phyloP scores from a whole-genome alignment of 1,140 invertebrate species.

The Geopemphigus sp. region DNA sequence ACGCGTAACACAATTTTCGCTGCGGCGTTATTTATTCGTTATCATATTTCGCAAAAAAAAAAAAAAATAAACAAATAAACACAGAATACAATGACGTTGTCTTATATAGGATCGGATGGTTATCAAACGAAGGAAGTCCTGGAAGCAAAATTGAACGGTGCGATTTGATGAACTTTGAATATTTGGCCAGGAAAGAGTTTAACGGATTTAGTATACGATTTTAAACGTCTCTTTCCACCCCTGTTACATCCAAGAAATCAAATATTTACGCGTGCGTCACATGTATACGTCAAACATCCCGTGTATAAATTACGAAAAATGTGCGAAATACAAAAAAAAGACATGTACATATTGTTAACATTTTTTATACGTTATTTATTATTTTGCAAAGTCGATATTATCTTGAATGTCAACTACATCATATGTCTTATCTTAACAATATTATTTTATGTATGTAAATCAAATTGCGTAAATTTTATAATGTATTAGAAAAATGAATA shows the following conservation, averaged over 20 bases:
- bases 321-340: not conserved
- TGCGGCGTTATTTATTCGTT: no score
- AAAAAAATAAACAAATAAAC: no score
- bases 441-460: slow-evolving; percentile 41
- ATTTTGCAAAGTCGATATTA: slow-evolving; percentile 33
- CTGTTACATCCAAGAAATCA: no score
- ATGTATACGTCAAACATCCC: not conserved
- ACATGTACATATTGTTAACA: slow-evolving; percentile 31
- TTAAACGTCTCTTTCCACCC: slow-evolving; percentile 57
- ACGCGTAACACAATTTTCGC: no score
- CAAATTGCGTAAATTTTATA: slow-evolving; percentile 22
- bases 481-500: slow-evolving; percentile 43
- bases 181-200: slow-evolving; percentile 73
- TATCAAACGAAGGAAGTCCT: slow-evolving; percentile 78
- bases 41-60: not conserved
- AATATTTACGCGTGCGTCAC: no score
- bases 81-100: not conserved
- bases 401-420: slow-evolving; percentile 17
- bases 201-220: slow-evolving; percentile 80
- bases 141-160: slow-evolving; percentile 79
- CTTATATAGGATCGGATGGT: slow-evolving; percentile 72
- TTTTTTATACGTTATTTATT: slow-evolving; percentile 43
- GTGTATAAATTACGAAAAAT: no score
- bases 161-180: slow-evolving; percentile 77
- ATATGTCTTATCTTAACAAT: slow-evolving; percentile 21